Evolutionary conservation across 1,140 invertebrate genomes (phyloP).

Genomic region (Mamestra configurata): DNA sequence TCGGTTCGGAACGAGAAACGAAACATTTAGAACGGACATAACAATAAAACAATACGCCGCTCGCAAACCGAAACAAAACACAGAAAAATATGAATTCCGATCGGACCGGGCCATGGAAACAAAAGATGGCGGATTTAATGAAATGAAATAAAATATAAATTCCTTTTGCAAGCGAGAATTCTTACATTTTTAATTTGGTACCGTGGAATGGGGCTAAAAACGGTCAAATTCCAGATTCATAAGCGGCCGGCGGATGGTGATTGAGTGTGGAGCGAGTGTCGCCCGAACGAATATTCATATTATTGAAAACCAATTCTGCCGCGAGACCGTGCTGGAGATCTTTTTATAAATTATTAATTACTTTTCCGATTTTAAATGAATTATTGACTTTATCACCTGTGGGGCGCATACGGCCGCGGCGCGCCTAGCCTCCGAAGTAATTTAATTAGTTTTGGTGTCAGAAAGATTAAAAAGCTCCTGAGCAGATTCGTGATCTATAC

Average conservation of each 20-base stretch:
- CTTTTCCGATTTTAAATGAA: constrained; percentile 51
- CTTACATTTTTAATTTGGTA: constrained; percentile 88
- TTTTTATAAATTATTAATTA: constrained; percentile 53
- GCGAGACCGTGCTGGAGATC: not conserved
- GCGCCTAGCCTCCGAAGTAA: constrained; percentile 45
- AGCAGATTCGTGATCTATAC: constrained; percentile 48
- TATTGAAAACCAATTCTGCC: constrained; percentile 64
- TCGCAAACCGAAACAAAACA: constrained; percentile 85
- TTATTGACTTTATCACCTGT: constrained; percentile 49
- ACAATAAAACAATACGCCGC: constrained; percentile 85
- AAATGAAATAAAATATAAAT: constrained; percentile 88
- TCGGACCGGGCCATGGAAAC: constrained; percentile 81
- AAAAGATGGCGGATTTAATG: constrained; percentile 87
- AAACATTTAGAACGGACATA: constrained; percentile 78
- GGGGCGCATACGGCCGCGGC: constrained; percentile 33
- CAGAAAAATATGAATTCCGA: constrained; percentile 88
- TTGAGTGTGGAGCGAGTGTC: constrained; percentile 58
- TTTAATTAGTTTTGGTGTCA: constrained; percentile 53
- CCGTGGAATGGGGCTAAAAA: constrained; percentile 81
- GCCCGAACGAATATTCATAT: constrained; percentile 67
- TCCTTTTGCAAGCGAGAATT: constrained; percentile 85
- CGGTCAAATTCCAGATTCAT: constrained; percentile 80
- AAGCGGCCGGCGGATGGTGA: constrained; percentile 70
- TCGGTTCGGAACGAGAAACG: constrained; percentile 75
- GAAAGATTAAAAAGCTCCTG: constrained; percentile 50